phyloP scores from a whole-genome alignment of 2,797 vertebrate genomes.

The Buphagus erythrorhynchus region DNA sequence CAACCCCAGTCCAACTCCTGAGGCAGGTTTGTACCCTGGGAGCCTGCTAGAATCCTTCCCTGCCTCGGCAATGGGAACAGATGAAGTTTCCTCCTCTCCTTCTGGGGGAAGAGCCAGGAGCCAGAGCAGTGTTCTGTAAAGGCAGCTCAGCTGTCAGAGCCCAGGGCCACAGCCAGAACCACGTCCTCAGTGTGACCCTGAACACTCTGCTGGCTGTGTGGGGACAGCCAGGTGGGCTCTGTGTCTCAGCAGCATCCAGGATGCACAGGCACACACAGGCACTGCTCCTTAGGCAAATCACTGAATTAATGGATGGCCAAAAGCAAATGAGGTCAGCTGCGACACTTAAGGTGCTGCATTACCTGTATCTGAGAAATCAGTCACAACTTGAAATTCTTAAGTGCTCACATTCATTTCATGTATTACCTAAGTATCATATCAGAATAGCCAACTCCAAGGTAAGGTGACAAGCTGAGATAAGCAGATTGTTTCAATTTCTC shows the following conservation, averaged over 20 bases:
- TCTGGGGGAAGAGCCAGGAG: background rate
- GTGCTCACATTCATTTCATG: background rate
- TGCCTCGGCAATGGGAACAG: background rate
- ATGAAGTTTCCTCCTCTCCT: background rate
- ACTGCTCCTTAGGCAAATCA: background rate
- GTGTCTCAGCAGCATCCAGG: background rate
- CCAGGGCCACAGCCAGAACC: background rate
- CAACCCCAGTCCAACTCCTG: background rate
- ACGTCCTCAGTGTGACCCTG: background rate
- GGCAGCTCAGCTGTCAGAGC: constrained; percentile 9
- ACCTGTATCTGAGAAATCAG: background rate
- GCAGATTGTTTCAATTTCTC: background rate
- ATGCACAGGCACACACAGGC: background rate
- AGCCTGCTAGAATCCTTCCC: background rate
- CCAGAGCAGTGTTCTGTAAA: background rate
- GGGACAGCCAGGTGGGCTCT: background rate
- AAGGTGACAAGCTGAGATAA: background rate
- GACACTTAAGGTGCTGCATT: background rate
- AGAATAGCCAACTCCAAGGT: background rate
- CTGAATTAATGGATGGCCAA: background rate
- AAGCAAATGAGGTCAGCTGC: background rate
- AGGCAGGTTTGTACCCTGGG: background rate
- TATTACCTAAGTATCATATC: background rate
- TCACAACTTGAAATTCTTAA: background rate
- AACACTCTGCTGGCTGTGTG: background rate